Percentiles rank a stretch among this genome's conserved stretches.
Conservation (phyloP, 2,888 invertebrate species). For the Sicus ferrugineus region DNA sequence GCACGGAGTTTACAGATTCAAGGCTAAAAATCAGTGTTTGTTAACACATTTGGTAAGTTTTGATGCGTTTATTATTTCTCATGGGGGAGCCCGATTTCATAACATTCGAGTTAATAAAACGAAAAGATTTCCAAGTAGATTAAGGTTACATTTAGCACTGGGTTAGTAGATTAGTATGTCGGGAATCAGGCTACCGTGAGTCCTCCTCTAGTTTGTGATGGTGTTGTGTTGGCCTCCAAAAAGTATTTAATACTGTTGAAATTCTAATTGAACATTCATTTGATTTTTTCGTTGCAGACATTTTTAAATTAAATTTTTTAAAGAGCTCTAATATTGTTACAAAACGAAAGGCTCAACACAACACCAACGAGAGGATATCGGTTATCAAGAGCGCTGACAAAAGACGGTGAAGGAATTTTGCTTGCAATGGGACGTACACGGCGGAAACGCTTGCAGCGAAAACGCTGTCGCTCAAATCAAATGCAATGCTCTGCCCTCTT, state of each 20-base stretch:
- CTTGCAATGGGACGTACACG: conserved; percentile 54
- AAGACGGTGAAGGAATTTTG: neutral
- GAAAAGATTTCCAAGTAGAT: neutral
- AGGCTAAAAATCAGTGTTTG: conserved; percentile 39
- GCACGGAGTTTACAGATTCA: conserved; percentile 40
- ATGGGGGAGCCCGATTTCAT: no score
- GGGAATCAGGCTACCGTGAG: no score
- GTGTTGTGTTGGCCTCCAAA: conserved; percentile 23
- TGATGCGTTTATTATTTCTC: no score
- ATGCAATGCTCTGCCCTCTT: neutral
- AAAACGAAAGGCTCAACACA: conserved; percentile 45
- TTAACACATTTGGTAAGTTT: conserved; percentile 45
- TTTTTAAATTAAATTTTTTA: conserved; percentile 36
- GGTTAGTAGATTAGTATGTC: neutral
- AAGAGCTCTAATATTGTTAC: conserved; percentile 23
- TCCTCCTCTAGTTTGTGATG: conserved; percentile 6
- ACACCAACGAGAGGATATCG: conserved; percentile 37
- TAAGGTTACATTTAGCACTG: neutral
- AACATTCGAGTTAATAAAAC: conserved; percentile 39
- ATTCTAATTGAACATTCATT: conserved; percentile 11
- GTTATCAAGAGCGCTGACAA: neutral
- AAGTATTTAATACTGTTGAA: neutral
- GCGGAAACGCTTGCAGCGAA: conserved; percentile 47
- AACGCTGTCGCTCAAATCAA: conserved; percentile 8
- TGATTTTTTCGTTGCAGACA: conserved; percentile 53